phyloP scores from a whole-genome alignment of 2,888 invertebrate species.

The Rugalucina vietnamica region DNA sequence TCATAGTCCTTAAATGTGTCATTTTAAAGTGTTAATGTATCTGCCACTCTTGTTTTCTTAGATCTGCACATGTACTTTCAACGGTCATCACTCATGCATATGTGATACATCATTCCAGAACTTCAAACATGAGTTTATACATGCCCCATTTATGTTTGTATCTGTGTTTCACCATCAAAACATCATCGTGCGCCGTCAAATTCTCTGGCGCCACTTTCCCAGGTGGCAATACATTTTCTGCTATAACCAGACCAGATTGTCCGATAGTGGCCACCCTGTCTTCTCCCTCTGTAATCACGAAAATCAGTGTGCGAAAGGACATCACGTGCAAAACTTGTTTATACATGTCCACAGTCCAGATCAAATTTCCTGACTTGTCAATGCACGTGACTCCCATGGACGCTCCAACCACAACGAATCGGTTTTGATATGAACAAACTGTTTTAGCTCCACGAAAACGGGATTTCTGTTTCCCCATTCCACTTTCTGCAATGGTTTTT shows the following conservation, averaged over 20 bases:
- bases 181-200: conserved; percentile 33
- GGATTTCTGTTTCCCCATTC: conserved; percentile 31
- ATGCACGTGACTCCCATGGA: conserved; percentile 49
- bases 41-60: no score
- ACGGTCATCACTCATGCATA: neutral
- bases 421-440: conserved; percentile 34
- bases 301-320: conserved; percentile 38
- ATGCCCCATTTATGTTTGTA: conserved; percentile 43
- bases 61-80: no score
- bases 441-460: conserved; percentile 45
- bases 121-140: conserved; percentile 51
- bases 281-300: conserved; percentile 36
- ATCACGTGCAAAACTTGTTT: conserved; percentile 32
- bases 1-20: no score
- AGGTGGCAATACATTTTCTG: conserved; percentile 54
- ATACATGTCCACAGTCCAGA: conserved; percentile 54
- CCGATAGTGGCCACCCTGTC: conserved; percentile 44
- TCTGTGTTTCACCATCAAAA: conserved; percentile 30
- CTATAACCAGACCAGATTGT: conserved; percentile 50
- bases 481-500: conserved; percentile 44
- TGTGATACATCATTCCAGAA: neutral
- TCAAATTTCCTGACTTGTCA: conserved; percentile 42
- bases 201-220: conserved; percentile 43
- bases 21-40: no score
- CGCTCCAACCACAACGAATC: conserved; percentile 40